A percentile compares a stretch with the other conserved stretches of the same genome.
phyloP scores from a whole-genome alignment of 2,797 vertebrate species.

The Lophotriccus pileatus region DNA sequence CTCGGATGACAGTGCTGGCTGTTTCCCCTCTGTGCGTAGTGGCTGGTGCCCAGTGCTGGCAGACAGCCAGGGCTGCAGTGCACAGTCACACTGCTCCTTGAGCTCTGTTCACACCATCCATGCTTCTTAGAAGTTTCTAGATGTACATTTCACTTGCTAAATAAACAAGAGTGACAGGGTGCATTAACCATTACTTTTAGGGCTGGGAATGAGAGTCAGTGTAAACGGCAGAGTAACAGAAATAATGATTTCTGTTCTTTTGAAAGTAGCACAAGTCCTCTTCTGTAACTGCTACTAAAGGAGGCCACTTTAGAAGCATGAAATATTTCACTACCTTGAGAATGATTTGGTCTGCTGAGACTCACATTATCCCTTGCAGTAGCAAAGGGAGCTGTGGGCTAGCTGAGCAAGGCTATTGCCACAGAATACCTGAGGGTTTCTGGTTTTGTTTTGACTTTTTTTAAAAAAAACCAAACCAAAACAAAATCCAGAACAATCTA shows the following conservation, averaged over 20 bases:
- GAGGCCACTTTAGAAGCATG: not conserved
- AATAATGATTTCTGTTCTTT: not conserved
- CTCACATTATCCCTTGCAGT: not conserved
- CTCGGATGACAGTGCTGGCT: not conserved
- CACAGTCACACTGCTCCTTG: rapidly evolving
- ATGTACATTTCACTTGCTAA: not conserved
- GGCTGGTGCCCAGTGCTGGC: not conserved
- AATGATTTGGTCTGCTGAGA: not conserved
- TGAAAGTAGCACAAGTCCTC: not conserved
- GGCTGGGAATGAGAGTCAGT: not conserved
- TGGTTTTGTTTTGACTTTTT: not conserved
- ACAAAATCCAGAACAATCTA: not conserved
- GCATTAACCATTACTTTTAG: not conserved
- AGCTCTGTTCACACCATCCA: rapidly evolving
- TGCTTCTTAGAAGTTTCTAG: not conserved
- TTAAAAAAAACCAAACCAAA: too few relatives aligned
- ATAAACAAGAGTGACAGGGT: not conserved
- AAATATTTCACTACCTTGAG: not conserved
- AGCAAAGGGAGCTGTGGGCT: rapidly evolving
- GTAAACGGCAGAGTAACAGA: not conserved
- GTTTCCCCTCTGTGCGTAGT: not conserved
- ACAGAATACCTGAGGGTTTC: not conserved
- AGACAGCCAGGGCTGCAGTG: not conserved
- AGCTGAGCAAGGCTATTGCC: not conserved
- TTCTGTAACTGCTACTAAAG: not conserved